Base-by-base conservation (phyloP, 2,888 invertebrate species). In the Xestia ashworthii region DNA sequence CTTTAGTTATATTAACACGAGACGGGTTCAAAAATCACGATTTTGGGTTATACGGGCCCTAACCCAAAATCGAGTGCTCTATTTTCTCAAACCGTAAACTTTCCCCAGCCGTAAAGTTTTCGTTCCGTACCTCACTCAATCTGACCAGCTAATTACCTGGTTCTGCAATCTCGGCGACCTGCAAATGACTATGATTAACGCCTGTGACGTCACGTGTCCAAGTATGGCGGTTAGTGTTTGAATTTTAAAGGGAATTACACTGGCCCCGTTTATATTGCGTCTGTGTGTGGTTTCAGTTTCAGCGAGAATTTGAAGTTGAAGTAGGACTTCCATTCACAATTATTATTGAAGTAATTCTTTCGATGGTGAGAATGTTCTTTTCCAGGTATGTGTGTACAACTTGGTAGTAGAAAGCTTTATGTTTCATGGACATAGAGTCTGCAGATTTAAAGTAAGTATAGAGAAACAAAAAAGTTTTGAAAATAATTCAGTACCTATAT, bases 171-270 rank as follows among this genome's bases (percentile, higher is more conserved):
- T 38, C 25, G 19, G 22, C 12, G 38, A 66, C 69, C 60, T 66
- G 69, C 55, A 48, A 65, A 53, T 14, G 55, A 67, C 70, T 22
- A 46, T 81, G 72, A 85, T 64, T 66, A 70, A 85, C 22, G 65
- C 19, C 46, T 46, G 50, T 83, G 53, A 86, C 71, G 60, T 76
- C 65, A 76, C 60, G 0, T 5, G 70, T n/a, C 25, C 72, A 70
- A 80, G 67, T 74, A 78, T 72, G 65, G 58, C 41, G 68, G 80
- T 68, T 71, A 77, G 69, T 79, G 74, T 82, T 80, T 72, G 76
- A 87, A 87, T 87, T 86, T 87, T 80, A 80, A 82, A 79, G 70
- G 76, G 82, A 71, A 86, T 85, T 62, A 80, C 74, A 74, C 75
- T 71, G 55, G 78, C 67, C 78, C 55, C 62, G 53, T 55, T 72